Evolutionary conservation across 2,113 vertebrate genomes (phyloP).

Genomic region (Semnornis frantzii): DNA sequence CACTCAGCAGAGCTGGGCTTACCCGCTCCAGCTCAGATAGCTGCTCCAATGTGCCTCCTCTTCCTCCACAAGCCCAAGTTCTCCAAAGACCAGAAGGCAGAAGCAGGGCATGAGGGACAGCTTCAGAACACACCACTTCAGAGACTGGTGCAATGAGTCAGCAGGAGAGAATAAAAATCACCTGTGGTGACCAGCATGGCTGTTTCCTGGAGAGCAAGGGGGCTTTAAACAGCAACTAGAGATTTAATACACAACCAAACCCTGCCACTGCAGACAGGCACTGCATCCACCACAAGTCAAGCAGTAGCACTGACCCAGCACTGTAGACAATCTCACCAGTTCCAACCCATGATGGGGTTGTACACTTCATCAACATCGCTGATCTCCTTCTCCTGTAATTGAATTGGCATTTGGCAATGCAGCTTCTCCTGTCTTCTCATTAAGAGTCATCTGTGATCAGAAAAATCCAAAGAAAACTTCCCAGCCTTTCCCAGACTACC

Average conservation of each 20-base stretch:
- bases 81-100: neutral
- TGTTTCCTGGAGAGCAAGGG: neutral
- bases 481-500: neutral
- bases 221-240: neutral
- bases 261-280: neutral
- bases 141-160: neutral
- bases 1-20: neutral
- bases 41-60: fast-evolving
- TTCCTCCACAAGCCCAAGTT: neutral
- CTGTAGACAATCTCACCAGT: neutral
- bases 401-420: neutral
- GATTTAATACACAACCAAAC: fast-evolving
- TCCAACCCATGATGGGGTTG: neutral
- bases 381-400: neutral
- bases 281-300: fast-evolving
- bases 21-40: neutral
- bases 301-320: neutral
- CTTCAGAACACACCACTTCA: neutral
- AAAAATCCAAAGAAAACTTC: neutral
- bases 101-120: neutral
- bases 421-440: neutral
- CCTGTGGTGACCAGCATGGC: neutral
- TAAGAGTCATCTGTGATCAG: neutral
- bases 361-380: fast-evolving
- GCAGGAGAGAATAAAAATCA: neutral